Percentiles rank a stretch among this genome's conserved stretches.
Evolutionary conservation across 2,888 invertebrate genomes (phyloP).

Genomic region (Drosophila pegasa): DNA sequence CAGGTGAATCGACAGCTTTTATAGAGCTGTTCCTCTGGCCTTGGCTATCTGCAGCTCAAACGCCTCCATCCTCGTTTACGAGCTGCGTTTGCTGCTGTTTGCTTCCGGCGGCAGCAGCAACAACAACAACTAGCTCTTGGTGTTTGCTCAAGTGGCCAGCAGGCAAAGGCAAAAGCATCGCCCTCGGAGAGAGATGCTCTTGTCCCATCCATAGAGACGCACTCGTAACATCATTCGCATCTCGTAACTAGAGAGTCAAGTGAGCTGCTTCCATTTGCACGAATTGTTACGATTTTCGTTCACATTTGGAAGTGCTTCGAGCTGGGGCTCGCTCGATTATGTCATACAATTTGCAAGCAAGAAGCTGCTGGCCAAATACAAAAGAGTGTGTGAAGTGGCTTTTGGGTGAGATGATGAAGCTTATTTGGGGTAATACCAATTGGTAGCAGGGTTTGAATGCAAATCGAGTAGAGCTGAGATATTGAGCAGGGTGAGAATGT

Average conservation of each 20-base stretch:
- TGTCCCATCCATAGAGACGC: conserved; percentile 17
- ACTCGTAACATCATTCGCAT: conserved; percentile 31
- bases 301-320: conserved; percentile 5
- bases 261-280: conserved; percentile 43
- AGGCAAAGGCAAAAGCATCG: conserved; percentile 48
- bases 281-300: conserved; percentile 47
- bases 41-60: conserved; percentile 29
- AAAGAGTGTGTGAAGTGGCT: conserved; percentile 3
- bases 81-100: conserved; percentile 13
- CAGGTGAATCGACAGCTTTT: conserved; percentile 56
- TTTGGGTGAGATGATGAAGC: neutral
- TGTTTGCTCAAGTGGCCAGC: conserved; percentile 52
- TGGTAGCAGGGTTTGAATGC: neutral
- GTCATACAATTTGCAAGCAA: conserved; percentile 27
- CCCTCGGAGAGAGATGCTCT: conserved; percentile 53
- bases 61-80: conserved; percentile 38
- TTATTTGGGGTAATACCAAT: neutral
- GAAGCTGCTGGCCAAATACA: neutral
- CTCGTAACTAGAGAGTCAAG: conserved; percentile 35
- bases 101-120: conserved; percentile 36
- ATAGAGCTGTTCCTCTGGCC: conserved; percentile 56
- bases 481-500: neutral
- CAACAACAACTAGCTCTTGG: conserved; percentile 9
- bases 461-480: neutral
- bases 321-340: conserved; percentile 33